Conservation (phyloP, 2,113 vertebrate genomes). For the Lipotes vexillifer region DNA sequence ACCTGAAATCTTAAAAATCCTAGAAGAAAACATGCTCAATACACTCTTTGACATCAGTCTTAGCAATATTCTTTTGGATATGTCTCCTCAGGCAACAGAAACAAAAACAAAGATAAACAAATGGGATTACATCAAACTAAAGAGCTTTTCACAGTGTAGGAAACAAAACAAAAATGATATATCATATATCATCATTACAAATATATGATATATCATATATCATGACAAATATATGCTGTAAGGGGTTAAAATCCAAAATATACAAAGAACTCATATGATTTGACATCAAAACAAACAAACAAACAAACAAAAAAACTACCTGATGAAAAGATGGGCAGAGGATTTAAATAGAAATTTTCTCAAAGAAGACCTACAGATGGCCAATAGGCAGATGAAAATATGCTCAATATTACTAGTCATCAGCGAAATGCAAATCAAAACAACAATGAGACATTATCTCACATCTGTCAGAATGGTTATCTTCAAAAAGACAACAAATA, state of each 20-base stretch:
- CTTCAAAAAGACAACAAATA: neutral
- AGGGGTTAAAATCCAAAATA: neutral
- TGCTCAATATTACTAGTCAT: neutral
- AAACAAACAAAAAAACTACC: neutral
- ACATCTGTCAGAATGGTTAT: neutral
- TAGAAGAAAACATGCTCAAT: neutral
- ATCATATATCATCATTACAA: no score
- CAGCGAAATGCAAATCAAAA: neutral
- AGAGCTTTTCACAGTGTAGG: neutral
- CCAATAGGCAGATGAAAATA: neutral
- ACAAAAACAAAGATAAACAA: neutral
- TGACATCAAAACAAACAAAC: neutral
- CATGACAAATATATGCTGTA: neutral
- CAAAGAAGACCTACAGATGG: neutral
- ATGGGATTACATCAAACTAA: neutral
- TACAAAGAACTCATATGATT: neutral
- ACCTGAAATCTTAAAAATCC: neutral
- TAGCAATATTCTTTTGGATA: neutral
- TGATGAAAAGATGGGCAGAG: neutral
- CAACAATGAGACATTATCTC: neutral
- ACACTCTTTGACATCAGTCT: neutral
- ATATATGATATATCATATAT: no score
- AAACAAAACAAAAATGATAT: neutral
- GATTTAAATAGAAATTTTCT: neutral
- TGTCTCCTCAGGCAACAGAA: neutral